phyloP scores from a whole-genome alignment of 2,113 vertebrate species.

The Thunnus maccoyii region DNA sequence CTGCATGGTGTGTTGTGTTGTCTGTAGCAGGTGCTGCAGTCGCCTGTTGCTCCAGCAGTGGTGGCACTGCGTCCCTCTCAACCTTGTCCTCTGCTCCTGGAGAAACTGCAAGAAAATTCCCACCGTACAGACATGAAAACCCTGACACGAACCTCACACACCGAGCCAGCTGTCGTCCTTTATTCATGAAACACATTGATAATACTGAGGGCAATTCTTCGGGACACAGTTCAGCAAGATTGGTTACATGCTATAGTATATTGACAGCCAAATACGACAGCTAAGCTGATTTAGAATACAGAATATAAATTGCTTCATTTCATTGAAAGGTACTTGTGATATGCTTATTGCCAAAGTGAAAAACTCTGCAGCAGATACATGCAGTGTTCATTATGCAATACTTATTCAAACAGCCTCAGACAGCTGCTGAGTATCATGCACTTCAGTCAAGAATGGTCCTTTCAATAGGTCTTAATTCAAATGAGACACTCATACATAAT shows the following conservation, averaged over 20 bases:
- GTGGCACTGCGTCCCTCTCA: slow-evolving; percentile 80
- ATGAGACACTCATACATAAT: slow-evolving; percentile 8
- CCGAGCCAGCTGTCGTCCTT: slow-evolving; percentile 48
- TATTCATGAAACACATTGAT: slow-evolving; percentile 59
- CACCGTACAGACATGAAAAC: slow-evolving; percentile 55
- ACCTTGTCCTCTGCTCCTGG: slow-evolving; percentile 79
- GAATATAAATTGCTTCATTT: slow-evolving; percentile 21
- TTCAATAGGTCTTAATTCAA: slow-evolving; percentile 4
- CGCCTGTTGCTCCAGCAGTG: slow-evolving; percentile 81
- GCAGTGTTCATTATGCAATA: slow-evolving; percentile 43
- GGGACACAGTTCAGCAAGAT: neutral
- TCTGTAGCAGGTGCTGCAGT: slow-evolving; percentile 86
- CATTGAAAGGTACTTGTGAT: slow-evolving; percentile 28
- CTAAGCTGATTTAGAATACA: slow-evolving; percentile 3
- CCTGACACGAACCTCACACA: neutral
- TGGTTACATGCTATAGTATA: neutral
- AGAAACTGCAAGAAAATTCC: slow-evolving; percentile 72
- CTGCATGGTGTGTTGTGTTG: slow-evolving; percentile 84
- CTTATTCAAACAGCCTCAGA: neutral
- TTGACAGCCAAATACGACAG: slow-evolving; percentile 4
- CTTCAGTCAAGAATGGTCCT: neutral
- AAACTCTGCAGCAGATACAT: slow-evolving; percentile 58
- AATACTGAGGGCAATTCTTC: slow-evolving; percentile 32
- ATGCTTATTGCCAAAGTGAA: slow-evolving; percentile 21
- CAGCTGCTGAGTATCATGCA: slow-evolving; percentile 6